Base-by-base conservation (phyloP, 2,888 invertebrate species). In the Frankliniella intonsa region DNA sequence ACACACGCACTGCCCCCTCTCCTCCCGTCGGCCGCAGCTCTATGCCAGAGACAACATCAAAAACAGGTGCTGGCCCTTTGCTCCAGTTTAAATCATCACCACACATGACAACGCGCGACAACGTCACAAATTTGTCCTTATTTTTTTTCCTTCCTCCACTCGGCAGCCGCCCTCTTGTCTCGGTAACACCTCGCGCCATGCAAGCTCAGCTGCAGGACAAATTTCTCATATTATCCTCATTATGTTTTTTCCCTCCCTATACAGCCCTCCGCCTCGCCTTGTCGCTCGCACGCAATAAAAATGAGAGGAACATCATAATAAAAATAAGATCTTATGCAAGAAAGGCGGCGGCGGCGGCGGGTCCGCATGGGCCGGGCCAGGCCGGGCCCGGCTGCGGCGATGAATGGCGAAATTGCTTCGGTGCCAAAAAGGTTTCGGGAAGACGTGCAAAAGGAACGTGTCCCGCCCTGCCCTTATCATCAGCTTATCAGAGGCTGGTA, bases 31-130 rank as follows among this genome's bases (percentile, higher is more conserved):
- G 55, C 55, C 55, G 3, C 55, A 14, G 55, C 55, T 55, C 55
- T 14, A 12, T 55, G 55, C 1, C 55, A 55, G 38, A 38, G 38
- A 38, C 38, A 38, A 38, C 38, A 38, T 38, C 55, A 55, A 3
- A 1, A 69, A 22, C 69, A 19, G 69, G 69, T 69, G 69, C 69
- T n/a, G 69, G 7, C 19, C 11, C 1, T 5, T 69, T 10, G n/a
- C 69, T 69, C 69, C 69, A 19, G n/a, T 69, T 69, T 69, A 69
- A 69, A 69, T 69, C 69, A 5, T 22, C 38, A n/a, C n/a, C n/a
- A n/a, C n/a, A 38, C 38, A 38, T 5, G 3, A 38, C 38, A 38
- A 38, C 38, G 38, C 2, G 38, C 38, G 38, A 38, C 38, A 38
- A 38, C 38, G 38, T 38, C 38, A 38, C 38, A 38, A 2, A 38